Evolutionary conservation across 1,140 invertebrate species (phyloP), one percentile per base, ranked within the genome.

Genomic region (Hypothenemus hampei): DNA sequence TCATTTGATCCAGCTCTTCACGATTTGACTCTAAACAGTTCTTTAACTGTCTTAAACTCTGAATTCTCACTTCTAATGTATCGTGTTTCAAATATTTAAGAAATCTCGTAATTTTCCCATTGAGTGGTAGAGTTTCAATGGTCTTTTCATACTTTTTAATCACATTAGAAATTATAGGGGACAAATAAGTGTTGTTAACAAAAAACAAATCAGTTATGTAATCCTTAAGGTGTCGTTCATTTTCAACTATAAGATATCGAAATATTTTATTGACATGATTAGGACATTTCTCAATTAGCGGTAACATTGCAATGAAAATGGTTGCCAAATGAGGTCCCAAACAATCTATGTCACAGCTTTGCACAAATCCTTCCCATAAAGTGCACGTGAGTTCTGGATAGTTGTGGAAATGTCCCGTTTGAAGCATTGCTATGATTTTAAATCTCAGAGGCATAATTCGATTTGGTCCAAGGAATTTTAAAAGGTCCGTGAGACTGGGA

Each of bases 141-240:
- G 72, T 72, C 15, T 74, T 70, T 3, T 84, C 76, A 57, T 85
- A 77, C 33, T 75, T 74, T 46, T 76, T 76, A 11, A 89, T 79
- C 49, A 79, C 75, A 16, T 74, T 68, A 31, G 81, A 79, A n/a
- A 92, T 81, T 46, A 79, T 77, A 4, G 70, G 62, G 0, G 85
- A 78, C 22, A 90, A 78, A 36, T 83, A 78, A 8, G 82, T 73
- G 58, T 89, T 81, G 13, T 87, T 81, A 23, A 94, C 72, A 62
- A 94, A 94, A 72, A 91, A 93, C 3, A 95, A 72, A 68, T 94
- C 90, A 8, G 82, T 73, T 44, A 92, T 85, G 62, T 86, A 77
- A 1, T 75, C 70, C 24, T 80, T 78, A 0, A 91, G 61, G 44
- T 77, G 69, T 44, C 78, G 74, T 66, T 83, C 82, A 67, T 91